Percentiles rank a stretch among this genome's conserved stretches.
Conservation (phyloP, 2,888 invertebrate genomes). For the Cremastinae sp. region DNA sequence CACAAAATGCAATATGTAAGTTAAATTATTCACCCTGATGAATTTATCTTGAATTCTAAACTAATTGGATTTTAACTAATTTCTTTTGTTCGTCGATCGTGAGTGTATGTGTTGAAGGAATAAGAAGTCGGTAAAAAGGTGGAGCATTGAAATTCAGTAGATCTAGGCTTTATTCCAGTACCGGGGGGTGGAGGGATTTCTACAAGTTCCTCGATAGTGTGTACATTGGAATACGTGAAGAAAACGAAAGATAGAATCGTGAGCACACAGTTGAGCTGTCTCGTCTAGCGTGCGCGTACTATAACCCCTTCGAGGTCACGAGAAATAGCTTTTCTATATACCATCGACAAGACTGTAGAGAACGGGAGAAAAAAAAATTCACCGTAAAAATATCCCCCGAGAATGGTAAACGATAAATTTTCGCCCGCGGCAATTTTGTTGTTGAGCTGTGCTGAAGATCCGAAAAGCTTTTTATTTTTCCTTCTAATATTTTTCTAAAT, state of each 20-base stretch:
- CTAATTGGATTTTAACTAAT: constrained; percentile 46
- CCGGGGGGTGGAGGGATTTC: not conserved
- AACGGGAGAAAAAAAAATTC: constrained; percentile 28
- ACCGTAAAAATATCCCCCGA: constrained; percentile 39
- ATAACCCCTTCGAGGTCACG: constrained; percentile 30
- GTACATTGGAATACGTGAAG: not conserved
- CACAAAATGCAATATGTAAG: no score
- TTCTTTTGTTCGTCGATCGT: not conserved
- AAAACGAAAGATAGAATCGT: not conserved
- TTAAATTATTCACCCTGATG: no score
- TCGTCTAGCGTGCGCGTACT: constrained; percentile 17
- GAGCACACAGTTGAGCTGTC: not conserved
- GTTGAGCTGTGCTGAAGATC: constrained; percentile 2
- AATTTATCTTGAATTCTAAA: no score
- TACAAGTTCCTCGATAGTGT: not conserved
- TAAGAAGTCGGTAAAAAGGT: not conserved
- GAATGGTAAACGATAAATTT: constrained; percentile 54
- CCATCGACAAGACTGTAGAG: constrained; percentile 18
- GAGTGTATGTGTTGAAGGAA: not conserved
- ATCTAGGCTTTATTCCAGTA: no score
- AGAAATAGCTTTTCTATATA: constrained; percentile 31
- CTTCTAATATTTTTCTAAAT: not conserved
- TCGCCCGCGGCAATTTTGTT: constrained; percentile 23
- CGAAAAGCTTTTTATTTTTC: constrained; percentile 1
- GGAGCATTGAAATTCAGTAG: not conserved